These are phyloP conservation scores for Drymodes brunneopygia DNA, from an alignment of 2,113 vertebrate species.

Conservation along the genomic window DNA sequence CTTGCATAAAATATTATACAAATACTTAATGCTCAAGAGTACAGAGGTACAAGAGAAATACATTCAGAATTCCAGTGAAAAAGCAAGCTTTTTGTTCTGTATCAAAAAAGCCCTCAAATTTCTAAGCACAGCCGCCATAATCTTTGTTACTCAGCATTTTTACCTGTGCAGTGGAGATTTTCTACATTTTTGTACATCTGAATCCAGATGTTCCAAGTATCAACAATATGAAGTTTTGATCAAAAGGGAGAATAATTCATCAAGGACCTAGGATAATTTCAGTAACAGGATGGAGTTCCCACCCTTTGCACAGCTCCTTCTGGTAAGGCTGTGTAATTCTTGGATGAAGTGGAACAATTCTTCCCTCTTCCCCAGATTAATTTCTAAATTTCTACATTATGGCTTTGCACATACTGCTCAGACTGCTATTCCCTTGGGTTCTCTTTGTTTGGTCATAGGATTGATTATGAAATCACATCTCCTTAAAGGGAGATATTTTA, in stretches of 20 bases:
- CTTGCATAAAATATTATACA: background rate
- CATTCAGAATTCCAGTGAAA: background rate
- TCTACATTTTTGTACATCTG: background rate
- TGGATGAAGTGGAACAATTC: background rate
- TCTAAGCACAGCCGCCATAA: accelerated
- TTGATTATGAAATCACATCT: background rate
- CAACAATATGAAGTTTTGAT: background rate
- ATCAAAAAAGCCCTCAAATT: background rate
- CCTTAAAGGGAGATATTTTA: background rate
- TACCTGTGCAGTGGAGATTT: background rate
- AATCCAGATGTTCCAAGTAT: background rate
- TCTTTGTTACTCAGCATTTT: background rate
- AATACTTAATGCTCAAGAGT: background rate
- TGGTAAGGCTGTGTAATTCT: background rate
- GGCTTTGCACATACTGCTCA: background rate
- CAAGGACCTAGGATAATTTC: background rate
- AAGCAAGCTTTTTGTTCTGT: background rate
- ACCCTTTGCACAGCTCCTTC: background rate
- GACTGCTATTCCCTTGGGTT: background rate
- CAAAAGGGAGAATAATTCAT: background rate
- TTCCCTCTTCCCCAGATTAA: background rate
- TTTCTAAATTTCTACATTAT: background rate
- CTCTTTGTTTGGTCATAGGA: background rate
- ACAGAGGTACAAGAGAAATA: background rate
- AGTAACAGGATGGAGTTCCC: background rate